phyloP scores from a whole-genome alignment of 2,888 invertebrate species.

The Oegoconia quadripuncta region DNA sequence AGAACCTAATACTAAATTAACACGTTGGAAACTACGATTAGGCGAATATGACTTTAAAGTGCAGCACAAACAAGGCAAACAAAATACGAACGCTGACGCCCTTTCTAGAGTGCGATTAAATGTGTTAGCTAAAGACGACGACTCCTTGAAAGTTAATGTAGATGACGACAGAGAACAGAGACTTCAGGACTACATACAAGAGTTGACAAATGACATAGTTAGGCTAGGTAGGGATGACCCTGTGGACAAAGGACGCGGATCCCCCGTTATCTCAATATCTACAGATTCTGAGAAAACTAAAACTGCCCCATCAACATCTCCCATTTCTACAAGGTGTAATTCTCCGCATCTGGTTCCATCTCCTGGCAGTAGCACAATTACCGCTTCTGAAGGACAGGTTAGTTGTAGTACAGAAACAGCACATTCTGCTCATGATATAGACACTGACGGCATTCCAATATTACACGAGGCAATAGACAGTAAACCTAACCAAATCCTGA shows the following conservation, averaged over 20 bases:
- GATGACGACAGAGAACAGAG: conserved; percentile 6
- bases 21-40: conserved; percentile 16
- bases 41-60: conserved; percentile 22
- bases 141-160: conserved; percentile 9
- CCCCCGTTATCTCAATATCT: neutral
- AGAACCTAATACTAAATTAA: no score
- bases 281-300: conserved; percentile 4
- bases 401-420: conserved; percentile 8
- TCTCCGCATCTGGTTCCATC: neutral
- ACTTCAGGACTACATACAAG: neutral
- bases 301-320: neutral
- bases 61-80: conserved; percentile 28
- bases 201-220: neutral
- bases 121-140: conserved; percentile 1
- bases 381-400: no score
- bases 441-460: conserved; percentile 25
- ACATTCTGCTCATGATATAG: conserved; percentile 11
- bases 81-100: no score
- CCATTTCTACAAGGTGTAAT: neutral
- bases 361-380: neutral
- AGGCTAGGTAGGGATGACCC: neutral
- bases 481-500: conserved; percentile 32
- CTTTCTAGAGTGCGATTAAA: conserved; percentile 21
- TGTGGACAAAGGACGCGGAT: neutral
- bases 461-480: conserved; percentile 30